Conservation (phyloP, 2,888 invertebrate genomes). For the Cosmia trapezina region DNA sequence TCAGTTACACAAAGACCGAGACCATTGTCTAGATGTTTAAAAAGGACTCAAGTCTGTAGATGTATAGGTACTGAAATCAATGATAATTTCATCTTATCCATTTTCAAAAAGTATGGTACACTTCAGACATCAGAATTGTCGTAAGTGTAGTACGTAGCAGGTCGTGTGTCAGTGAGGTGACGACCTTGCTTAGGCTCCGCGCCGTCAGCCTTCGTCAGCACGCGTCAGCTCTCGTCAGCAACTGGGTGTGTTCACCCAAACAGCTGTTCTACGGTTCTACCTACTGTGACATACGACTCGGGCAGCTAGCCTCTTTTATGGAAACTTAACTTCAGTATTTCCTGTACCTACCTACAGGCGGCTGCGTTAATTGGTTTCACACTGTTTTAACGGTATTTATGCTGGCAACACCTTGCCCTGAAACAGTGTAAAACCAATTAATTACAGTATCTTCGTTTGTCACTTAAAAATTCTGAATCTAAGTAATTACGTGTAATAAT, state of each 20-base stretch:
- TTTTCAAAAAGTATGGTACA: neutral
- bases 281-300: neutral
- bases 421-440: too few relatives aligned
- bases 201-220: slow-evolving; percentile 72
- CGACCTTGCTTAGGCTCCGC: slow-evolving; percentile 70
- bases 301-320: neutral
- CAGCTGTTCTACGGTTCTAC: slow-evolving; percentile 59
- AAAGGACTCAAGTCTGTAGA: slow-evolving; percentile 4
- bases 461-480: neutral
- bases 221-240: slow-evolving; percentile 70
- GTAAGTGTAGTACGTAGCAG: slow-evolving; percentile 10
- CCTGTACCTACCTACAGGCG: neutral
- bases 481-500: too few relatives aligned
- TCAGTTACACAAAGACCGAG: slow-evolving; percentile 14
- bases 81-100: neutral
- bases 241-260: slow-evolving; percentile 61
- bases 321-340: neutral
- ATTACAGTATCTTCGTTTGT: neutral
- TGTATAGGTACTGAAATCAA: neutral
- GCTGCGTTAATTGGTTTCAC: neutral
- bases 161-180: slow-evolving; percentile 26
- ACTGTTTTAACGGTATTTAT: neutral
- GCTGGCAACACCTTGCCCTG: too few relatives aligned
- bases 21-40: slow-evolving; percentile 25
- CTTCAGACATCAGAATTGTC: slow-evolving; percentile 10